Evolutionary conservation across 2,888 invertebrate species (phyloP), one percentile per base, ranked within the genome.

Genomic region (Eurytoma californica): DNA sequence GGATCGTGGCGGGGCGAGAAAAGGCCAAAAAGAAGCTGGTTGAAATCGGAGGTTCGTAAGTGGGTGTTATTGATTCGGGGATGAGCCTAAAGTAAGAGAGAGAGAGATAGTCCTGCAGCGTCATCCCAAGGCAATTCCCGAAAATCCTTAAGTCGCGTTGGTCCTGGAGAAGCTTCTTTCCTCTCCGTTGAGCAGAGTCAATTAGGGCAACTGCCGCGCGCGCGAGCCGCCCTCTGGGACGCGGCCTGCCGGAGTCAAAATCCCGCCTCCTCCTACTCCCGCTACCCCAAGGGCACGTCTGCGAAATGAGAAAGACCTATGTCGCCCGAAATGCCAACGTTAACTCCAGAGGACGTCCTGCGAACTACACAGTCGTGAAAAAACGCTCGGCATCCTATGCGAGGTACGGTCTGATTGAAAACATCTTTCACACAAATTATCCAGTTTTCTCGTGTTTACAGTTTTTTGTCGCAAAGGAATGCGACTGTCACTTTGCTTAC

Each of bases 41-140:
- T 9, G 24, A 20, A 61, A 67, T 49, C 39, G 53, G 28, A 67
- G 60, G 61, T 0, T 9, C 39, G 49, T 82, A 77, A 81, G 72
- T 67, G 80, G 39, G 82, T 83, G 85, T 83, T 84, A 84, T 88
- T 87, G 87, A 87, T 87, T 87, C 83, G 85, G 79, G 80, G 80
- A 65, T 72, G 73, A 75, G 63, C 9, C 18, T 53, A n/a, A 2
- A 53, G n/a, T 9, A 16, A 5, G 5, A 28, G 82, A 78, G 83
- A 24, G 82, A 79, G 79, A 81, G 80, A 82, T 84, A 83, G 84
- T 83, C 39, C 60, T 85, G 85, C 87, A 84, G 84, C 85, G 86
- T 88, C 88, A 88, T 87, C 85, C 84, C 83, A 80, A 82, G 82
- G 85, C 86, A 88, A 89, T 89, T 87, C 85, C 86, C 83, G 9